Conservation (phyloP, 2,797 vertebrate species). For the Argentina silus region DNA sequence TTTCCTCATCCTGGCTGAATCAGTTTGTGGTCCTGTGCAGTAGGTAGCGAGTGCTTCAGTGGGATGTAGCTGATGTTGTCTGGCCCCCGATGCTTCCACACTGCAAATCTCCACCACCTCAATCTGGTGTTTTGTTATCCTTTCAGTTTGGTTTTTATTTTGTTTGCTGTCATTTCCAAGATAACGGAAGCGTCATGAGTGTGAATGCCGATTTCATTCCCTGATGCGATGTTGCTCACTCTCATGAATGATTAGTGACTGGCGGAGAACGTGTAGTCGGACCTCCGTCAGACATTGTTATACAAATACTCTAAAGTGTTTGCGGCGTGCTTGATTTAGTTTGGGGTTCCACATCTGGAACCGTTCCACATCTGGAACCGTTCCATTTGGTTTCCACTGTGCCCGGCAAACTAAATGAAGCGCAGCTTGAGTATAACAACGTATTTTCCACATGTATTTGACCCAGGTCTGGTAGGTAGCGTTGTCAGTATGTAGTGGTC, state of each 20-base stretch:
- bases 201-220: conserved; percentile 12
- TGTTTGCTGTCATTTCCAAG: conserved; percentile 32
- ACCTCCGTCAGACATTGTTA: too few relatives aligned
- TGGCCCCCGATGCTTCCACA: conserved; percentile 44
- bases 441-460: too few relatives aligned
- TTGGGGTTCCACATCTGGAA: too few relatives aligned
- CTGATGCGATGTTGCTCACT: conserved; percentile 1
- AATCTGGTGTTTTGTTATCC: conserved; percentile 35
- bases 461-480: too few relatives aligned
- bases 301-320: neutral
- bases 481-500: neutral
- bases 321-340: too few relatives aligned
- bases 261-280: neutral
- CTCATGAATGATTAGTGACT: neutral
- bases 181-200: conserved; percentile 27
- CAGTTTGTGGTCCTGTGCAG: conserved; percentile 10
- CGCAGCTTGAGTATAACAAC: too few relatives aligned
- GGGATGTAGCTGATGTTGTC: conserved; percentile 40
- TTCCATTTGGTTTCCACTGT: too few relatives aligned
- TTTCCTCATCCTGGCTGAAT: conserved; percentile 32
- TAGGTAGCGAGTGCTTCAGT: conserved; percentile 38
- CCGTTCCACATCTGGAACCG: too few relatives aligned
- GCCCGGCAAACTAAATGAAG: too few relatives aligned
- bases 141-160: conserved; percentile 23
- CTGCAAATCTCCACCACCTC: conserved; percentile 26